A percentile compares a stretch with the other conserved stretches of the same genome.
Evolutionary conservation across 2,113 vertebrate species (phyloP).

Genomic region (Lichenostomus cassidix): DNA sequence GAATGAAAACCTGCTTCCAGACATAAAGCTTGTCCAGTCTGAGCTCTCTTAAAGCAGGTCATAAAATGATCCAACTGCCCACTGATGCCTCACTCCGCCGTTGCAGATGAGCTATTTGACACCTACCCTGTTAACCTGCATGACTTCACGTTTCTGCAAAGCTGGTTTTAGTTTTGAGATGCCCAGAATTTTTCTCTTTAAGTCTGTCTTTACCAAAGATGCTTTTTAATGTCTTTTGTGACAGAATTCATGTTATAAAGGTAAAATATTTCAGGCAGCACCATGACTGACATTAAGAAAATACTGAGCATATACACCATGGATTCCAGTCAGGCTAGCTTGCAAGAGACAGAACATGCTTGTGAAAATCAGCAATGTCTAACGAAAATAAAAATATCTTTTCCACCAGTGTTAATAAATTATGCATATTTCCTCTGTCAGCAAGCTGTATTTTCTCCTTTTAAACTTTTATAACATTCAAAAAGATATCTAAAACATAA

Average conservation of each 20-base stretch:
- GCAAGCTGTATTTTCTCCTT: background rate
- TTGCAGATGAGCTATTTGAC: background rate
- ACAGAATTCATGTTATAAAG: background rate
- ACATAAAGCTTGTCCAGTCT: background rate
- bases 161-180: background rate
- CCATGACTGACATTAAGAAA: constrained; percentile 5
- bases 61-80: background rate
- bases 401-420: constrained; percentile 3
- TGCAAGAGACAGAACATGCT: background rate
- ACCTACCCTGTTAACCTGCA: accelerated
- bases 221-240: background rate
- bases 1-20: background rate
- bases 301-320: background rate
- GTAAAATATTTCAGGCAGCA: background rate
- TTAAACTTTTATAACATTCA: background rate
- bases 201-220: background rate
- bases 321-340: background rate
- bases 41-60: background rate
- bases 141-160: background rate
- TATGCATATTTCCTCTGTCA: background rate
- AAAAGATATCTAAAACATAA: background rate
- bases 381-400: constrained; percentile 7
- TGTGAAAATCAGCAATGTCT: background rate
- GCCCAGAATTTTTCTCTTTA: background rate
- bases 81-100: background rate